Base-by-base conservation (phyloP, 2,113 vertebrate species). In the Ornithorhynchus anatinus region DNA sequence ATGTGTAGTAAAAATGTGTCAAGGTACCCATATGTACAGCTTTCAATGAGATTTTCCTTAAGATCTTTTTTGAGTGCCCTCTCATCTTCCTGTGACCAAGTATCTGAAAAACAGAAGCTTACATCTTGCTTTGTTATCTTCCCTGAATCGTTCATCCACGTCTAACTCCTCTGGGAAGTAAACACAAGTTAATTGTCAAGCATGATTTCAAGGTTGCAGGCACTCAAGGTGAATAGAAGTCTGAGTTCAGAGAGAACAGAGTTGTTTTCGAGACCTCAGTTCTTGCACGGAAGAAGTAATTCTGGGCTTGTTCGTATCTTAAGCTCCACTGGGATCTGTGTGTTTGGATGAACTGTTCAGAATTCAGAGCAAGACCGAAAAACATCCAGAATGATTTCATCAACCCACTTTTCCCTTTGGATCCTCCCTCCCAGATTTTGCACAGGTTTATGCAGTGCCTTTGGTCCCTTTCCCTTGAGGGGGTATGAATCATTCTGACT, bases 301-400 rank as follows among this genome's bases (percentile, higher is more conserved):
- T 54, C 29, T 53, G 1, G 32, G 43, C 53, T 37, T 57, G 38
- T 42, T 70, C 10, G 42, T 14, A 59, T 65, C 16, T 54, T 67
- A 32, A 75, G 52, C 5, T 59, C 32, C 25, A 29, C 9, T 64
- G 71, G 23, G 5, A 59, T 40, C n/a, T 22, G 35, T 17, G 70
- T 36, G 1, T 40, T 66, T 71, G 15, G 2, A 70, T 15, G 66
- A 66, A 35, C 68, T 60, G 15, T 62, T 22, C 39, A 69, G 50
- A 39, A 47, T 27, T 60, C 13, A 40, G 62, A 73, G 47, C 59
- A 70, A 72, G 47, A 63, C 32, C 47, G 15, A 70, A 58, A 31
- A 60, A 33, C 53, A 60, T 58, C 61, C 35, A 59, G 4, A 70
- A 54, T 75, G 16, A 42, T 19, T 17, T 50, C 7, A 42, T 56